Evolutionary conservation across 2,888 invertebrate species (phyloP).

Genomic region (Zhengitettix transpicula): DNA sequence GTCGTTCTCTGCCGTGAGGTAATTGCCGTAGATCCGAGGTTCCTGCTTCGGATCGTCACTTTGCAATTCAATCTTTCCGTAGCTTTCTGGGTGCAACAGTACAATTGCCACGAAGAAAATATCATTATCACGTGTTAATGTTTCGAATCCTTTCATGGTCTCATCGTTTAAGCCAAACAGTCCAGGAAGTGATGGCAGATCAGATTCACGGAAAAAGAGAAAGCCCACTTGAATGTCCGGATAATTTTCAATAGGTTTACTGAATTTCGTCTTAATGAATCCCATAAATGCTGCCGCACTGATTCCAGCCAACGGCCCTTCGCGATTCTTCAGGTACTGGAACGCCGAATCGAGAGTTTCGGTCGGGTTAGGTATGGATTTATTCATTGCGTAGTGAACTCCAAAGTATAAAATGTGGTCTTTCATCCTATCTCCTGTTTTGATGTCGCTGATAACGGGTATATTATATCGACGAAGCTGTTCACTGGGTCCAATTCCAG

Average conservation of each 20-base stretch:
- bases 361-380: slow-evolving; percentile 13
- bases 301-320: slow-evolving; percentile 24
- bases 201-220: too few species aligned
- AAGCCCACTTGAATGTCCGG: too few species aligned
- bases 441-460: too few species aligned
- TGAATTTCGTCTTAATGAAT: too few species aligned
- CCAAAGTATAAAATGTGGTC: background rate
- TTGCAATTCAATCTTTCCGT: slow-evolving; percentile 35
- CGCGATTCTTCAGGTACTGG: slow-evolving; percentile 28
- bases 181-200: too few species aligned
- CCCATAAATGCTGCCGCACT: too few species aligned
- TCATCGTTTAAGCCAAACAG: too few species aligned
- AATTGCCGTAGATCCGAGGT: slow-evolving; percentile 44
- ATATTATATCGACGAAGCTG: too few species aligned
- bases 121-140: background rate
- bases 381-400: background rate
- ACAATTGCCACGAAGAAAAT: background rate
- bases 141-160: too few species aligned
- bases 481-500: too few species aligned
- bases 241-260: too few species aligned
- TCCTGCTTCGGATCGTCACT: slow-evolving; percentile 37
- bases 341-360: slow-evolving; percentile 13
- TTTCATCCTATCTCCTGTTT: too few species aligned
- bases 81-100: slow-evolving; percentile 32
- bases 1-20: slow-evolving; percentile 39